Percentiles rank a stretch among this genome's conserved stretches.
Conservation (phyloP, 2,888 invertebrate species). For the Nomada fabriciana region DNA sequence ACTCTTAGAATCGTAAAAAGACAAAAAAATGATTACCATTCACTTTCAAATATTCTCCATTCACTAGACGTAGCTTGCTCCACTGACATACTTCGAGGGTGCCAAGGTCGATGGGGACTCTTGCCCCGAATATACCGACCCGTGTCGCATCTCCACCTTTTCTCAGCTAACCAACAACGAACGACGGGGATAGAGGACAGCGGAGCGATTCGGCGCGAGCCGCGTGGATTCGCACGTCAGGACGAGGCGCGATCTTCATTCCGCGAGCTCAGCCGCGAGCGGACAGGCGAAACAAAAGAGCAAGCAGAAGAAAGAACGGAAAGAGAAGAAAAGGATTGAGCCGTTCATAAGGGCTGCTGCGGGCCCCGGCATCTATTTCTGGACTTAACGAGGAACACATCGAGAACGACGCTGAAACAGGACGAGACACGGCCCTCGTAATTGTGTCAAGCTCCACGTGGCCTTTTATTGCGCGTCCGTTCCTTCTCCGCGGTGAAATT, state of each 20-base stretch:
- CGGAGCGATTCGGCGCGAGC: constrained; percentile 27
- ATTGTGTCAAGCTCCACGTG: constrained; percentile 57
- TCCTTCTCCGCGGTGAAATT: constrained; percentile 10
- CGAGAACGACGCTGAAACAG: constrained; percentile 43
- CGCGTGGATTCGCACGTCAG: constrained; percentile 63
- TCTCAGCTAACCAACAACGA: neutral
- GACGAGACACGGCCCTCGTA: constrained; percentile 42
- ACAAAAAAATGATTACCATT: neutral
- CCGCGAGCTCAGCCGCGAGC: constrained; percentile 50
- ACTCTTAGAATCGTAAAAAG: neutral
- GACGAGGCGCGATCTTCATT: constrained; percentile 67
- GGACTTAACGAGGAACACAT: constrained; percentile 55
- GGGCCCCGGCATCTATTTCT: constrained; percentile 48
- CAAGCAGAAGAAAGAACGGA: constrained; percentile 47
- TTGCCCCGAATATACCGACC: constrained; percentile 40
- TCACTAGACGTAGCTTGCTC: constrained; percentile 22
- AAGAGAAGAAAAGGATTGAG: constrained; percentile 42
- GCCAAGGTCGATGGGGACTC: constrained; percentile 53
- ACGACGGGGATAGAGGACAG: neutral
- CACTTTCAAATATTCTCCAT: constrained; percentile 26
- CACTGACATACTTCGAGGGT: constrained; percentile 61
- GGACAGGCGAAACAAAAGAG: constrained; percentile 65
- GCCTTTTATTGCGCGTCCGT: constrained; percentile 36
- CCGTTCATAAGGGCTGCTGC: constrained; percentile 44
- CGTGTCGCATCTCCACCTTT: neutral